Base-by-base conservation (phyloP, 2,888 invertebrate species). In the Andrena flavipes region DNA sequence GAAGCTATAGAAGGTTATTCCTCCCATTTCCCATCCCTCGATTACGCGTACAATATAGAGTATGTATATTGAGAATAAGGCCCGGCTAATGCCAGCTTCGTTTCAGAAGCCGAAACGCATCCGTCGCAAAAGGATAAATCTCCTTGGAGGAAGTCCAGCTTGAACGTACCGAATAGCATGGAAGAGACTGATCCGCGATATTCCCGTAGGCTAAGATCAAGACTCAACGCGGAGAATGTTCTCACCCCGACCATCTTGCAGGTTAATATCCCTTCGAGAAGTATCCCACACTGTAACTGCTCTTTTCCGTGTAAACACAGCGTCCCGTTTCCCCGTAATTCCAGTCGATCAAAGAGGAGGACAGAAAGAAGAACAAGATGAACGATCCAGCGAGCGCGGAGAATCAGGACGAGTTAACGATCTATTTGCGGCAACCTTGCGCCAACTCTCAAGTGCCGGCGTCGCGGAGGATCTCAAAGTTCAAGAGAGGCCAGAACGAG, bases 1-100 rank as follows among this genome's bases (percentile, higher is more conserved):
- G 97, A 98, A 94, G 96, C 97, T 51, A 97, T 98, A 74, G 98
- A 98, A 95, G 97, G 97, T 97, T 94, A 77, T 48, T 20, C 10
- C 10, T 42, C 16, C 5, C 10, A n/a, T 56, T 80, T 74, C 2
- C 2, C 33, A 1, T 0, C 20, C 42, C 16, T 35, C 5, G 0
- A 7, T 26, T 10, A 42, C 42, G 16, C 3, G 16, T 51, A 49
- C n/a, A 35, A 10, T 35, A 49, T 6, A 5, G 1, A 0, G 7
- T n/a, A n/a, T 7, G 51, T 2, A 7, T 51, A 20, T 7, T 0
- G 20, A 51, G 7, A 51, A 26, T 23, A 10, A 26, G 30, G 6
- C 0, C 1, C 20, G 30, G 13, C 10, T 56, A 35, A 56, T 16
- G 20, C 60, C 23, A 33, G 13, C 26, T 60, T 60, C 10, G 1